Conservation (phyloP, 2,797 vertebrate genomes). For the Gallinago nigripennis region DNA sequence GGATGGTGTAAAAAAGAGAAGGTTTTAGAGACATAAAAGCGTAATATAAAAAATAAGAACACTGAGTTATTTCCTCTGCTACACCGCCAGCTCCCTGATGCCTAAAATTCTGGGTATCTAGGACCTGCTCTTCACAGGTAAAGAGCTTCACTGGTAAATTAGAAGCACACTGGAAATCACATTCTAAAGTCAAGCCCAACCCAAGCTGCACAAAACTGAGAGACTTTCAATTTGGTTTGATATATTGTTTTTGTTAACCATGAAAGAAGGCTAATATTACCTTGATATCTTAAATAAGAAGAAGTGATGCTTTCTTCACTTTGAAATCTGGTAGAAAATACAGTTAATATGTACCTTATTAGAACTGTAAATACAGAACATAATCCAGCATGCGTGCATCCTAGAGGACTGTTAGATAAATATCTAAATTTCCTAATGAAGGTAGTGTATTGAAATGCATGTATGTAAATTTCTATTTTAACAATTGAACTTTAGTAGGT, state of each 20-base stretch:
- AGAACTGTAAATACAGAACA: background rate
- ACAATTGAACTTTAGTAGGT: background rate
- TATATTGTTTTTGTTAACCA: background rate
- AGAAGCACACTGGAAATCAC: background rate
- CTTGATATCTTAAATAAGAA: background rate
- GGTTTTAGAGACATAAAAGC: background rate
- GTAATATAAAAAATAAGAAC: background rate
- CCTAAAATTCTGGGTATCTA: background rate
- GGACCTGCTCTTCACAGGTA: background rate
- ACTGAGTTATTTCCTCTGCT: background rate
- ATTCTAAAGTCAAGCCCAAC: background rate
- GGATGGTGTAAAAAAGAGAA: background rate
- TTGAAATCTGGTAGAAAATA: background rate
- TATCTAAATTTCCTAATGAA: background rate
- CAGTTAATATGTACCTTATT: background rate
- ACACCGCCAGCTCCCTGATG: background rate
- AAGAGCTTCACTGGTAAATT: background rate
- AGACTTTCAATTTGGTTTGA: background rate
- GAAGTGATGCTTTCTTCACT: background rate
- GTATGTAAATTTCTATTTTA: background rate
- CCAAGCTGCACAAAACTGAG: background rate
- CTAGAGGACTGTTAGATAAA: background rate
- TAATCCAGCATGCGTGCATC: background rate
- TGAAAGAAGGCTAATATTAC: background rate
- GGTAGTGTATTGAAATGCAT: background rate